Percentiles rank a stretch among this genome's conserved stretches.
These are phyloP conservation scores for Ligdia adustata DNA, from an alignment of 2,888 invertebrate genomes.

Conservation along the genomic window DNA sequence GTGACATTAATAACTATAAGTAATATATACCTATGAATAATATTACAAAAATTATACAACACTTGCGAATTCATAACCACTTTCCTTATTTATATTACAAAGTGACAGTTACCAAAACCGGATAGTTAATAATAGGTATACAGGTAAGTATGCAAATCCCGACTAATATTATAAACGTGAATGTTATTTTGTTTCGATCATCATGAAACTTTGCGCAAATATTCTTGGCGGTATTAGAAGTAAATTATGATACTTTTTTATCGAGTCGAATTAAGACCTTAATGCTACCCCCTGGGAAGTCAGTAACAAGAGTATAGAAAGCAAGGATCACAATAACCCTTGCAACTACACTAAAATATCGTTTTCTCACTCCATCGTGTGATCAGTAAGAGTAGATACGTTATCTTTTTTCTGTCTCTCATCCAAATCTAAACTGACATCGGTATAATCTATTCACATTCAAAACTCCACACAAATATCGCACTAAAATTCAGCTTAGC, in stretches of 20 bases:
- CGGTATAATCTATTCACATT: conserved; percentile 16
- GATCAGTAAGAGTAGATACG: too few species aligned
- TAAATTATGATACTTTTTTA: too few species aligned
- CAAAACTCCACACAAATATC: conserved; percentile 20
- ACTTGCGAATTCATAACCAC: conserved; percentile 24
- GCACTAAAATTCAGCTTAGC: conserved; percentile 5
- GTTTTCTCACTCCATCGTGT: neutral
- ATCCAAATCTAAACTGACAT: conserved; percentile 3
- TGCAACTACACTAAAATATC: too few species aligned
- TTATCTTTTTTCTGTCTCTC: neutral
- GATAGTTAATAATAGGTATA: conserved; percentile 18
- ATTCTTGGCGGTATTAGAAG: too few species aligned
- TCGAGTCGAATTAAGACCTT: too few species aligned
- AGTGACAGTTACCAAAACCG: conserved; percentile 21
- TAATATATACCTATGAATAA: too few species aligned
- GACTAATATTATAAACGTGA: too few species aligned
- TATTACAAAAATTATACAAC: conserved; percentile 34
- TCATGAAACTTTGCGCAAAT: too few species aligned
- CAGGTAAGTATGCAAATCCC: conserved; percentile 26
- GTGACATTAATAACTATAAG: too few species aligned
- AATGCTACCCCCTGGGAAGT: too few species aligned
- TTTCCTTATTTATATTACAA: conserved; percentile 31
- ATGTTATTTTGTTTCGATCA: too few species aligned
- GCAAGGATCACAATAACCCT: neutral
- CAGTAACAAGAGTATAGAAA: too few species aligned